Base-by-base conservation (phyloP, 2,888 invertebrate genomes). In the Campoplex capitator region DNA sequence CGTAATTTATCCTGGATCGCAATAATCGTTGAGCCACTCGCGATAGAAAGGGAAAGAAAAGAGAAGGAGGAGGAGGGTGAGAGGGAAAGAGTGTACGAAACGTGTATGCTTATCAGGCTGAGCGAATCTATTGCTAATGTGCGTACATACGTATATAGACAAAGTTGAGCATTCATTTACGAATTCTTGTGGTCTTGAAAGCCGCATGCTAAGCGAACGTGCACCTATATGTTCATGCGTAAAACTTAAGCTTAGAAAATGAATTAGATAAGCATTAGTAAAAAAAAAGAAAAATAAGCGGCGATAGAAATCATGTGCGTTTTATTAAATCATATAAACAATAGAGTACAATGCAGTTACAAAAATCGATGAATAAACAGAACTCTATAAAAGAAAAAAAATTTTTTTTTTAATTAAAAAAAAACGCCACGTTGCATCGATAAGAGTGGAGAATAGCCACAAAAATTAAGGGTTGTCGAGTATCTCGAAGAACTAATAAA, bases 321-420 rank as follows among this genome's bases (percentile, higher is more conserved):
- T 86, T 84, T 81, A 85, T 85, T 82, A 87, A 87, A 84, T 82
- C 82, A 74, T 87, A 84, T 48, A 75, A 84, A 87, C 62, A 58
- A 74, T 75, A 45, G 51, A 56, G 56, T 86, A 86, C 83, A 83
- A 32, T 56, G 76, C 73, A 68, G 62, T 67, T 81, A 87, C 84
- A 84, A 78, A 78, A 87, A 48, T 73, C 67, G 62, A 23, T 67
- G 73, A 28, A 65, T 51, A 71, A 56, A 71, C 73, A 35, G 70
- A 75, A 65, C 48, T 6, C 48, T 54, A 23, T 56, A 77, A 38
- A 38, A 38, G 38, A 38, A 38, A 38, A 6, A 6, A 38, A 38
- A 38, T 23, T 23, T 23, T 23, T 23, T 23, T 23, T 23, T 23
- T 23, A 23, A 23, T 23, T 28, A 74, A 23, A 35, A 35, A 82